Evolutionary conservation across 2,888 invertebrate species (phyloP), one percentile per base, ranked within the genome.

Genomic region (Scaptomyza reducta): DNA sequence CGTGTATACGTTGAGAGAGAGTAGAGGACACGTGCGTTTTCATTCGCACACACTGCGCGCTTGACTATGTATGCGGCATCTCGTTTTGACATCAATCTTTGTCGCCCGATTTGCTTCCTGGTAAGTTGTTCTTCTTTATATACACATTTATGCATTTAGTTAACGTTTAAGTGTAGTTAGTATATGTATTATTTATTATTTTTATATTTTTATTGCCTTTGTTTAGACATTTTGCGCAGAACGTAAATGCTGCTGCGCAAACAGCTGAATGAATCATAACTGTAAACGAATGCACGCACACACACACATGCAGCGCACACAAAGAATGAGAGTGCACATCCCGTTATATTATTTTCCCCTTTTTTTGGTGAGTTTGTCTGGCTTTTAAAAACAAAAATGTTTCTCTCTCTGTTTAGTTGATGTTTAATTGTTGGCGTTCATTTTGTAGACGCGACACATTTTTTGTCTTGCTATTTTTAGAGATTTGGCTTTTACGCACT

Each of bases 1-100:
- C 22, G 27, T 16, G 40, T n/a, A 49, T 7, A 44, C 31, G 46
- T 4, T 40, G 45, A 60, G 33, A 38, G 29, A 61, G 51, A 56
- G 56, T 77, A 70, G 78, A 40, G 70, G 85, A 84, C 87, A 80
- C 80, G 84, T 84, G 87, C 81, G 84, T 73, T 81, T 78, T 87
- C 87, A 75, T 74, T 77, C 81, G 72, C 61, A 72, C 70, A 56
- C 51, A 55, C 57, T 70, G 76, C 61, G 76, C 76, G 55, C 16
- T 35, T 22, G 54, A 47, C 70, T 74, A 50, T 75, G 67, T 74
- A 50, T 75, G 67, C 64, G 69, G 66, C 77, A 53, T 83, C 79
- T 74, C 79, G 70, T 72, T 77, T 85, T 82, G 60, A 75, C 83
- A 84, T 84, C 83, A 86, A 88, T 88, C 88, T 88, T 83, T 78